phyloP scores from a whole-genome alignment of 2,113 vertebrate species.

The Sialia sialis region DNA sequence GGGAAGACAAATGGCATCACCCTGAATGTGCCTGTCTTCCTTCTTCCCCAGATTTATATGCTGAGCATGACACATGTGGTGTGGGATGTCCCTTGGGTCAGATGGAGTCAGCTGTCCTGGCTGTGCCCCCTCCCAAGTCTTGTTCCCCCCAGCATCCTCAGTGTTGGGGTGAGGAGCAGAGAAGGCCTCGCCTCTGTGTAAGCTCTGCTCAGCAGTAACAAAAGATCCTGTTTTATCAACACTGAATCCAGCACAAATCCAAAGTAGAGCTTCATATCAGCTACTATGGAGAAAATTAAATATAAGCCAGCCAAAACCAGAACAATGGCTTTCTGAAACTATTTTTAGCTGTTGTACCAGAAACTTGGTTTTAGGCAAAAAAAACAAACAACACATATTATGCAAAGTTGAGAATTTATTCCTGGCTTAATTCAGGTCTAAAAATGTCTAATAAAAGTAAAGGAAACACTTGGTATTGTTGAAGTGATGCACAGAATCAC shows the following conservation, averaged over 20 bases:
- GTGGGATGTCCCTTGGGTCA: background rate
- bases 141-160: background rate
- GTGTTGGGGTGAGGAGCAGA: background rate
- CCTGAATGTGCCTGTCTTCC: background rate
- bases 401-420: background rate
- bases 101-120: background rate
- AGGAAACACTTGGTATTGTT: background rate
- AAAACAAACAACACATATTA: background rate
- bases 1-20: background rate
- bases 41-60: background rate
- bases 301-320: background rate
- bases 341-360: background rate
- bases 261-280: background rate
- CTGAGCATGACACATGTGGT: fast-evolving
- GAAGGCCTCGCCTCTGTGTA: background rate
- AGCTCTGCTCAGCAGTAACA: background rate
- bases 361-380: background rate
- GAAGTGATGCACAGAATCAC: background rate
- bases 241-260: background rate
- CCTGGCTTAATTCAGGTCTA: background rate
- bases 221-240: background rate
- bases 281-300: background rate
- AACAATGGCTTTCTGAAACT: background rate
- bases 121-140: background rate
- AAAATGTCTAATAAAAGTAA: background rate